Base-by-base conservation (phyloP, 2,888 invertebrate genomes). In the Neoaliturus tenellus region DNA sequence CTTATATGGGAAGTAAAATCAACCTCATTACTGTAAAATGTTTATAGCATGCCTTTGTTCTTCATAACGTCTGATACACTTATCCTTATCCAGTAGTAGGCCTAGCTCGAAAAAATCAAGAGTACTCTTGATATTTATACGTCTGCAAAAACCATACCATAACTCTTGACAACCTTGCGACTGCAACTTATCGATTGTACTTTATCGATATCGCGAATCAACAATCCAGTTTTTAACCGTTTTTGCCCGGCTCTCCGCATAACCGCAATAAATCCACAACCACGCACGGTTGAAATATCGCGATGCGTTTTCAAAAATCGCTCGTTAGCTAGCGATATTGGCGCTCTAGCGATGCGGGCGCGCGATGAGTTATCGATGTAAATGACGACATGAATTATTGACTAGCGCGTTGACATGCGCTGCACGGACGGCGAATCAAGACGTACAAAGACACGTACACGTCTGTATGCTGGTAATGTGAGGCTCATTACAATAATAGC, bases 291-390 rank as follows among this genome's bases (percentile, higher is more conserved):
- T 71, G 71, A 71, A 71, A 71, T 71, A 44, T 75, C 44, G 48
- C 75, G 75, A 28, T 41, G 71, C 33, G 39, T 48, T 75, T 55
- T n/a, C 51, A 78, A 78, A 48, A 55, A 33, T 78, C 55, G 51
- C 78, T 78, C 20, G 78, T 78, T 78, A 78, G 55, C 35, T 14
- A 4, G 1, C 14, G 67, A n/a, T 67, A 31, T 71, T 10, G 35
- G 71, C 39, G 20, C 20, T 71, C 14, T 14, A 14, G 48, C 28
- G 73, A 35, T 5, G 8, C 3, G 58, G 4, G 33, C 23, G 41
- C 48, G 73, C 28, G 73, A 44, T 75, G 73, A 75, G 41, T 41
- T 75, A 78, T 78, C 35, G 78, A 78, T 78, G 78, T 78, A 78
- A 78, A 78, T 78, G 31, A 31, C 35, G 20, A 23, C 55, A 78